A percentile compares a stretch with the other conserved stretches of the same genome.
Conservation (phyloP, 2,113 vertebrate genomes). For the Sphaerodactylus townsendi region DNA sequence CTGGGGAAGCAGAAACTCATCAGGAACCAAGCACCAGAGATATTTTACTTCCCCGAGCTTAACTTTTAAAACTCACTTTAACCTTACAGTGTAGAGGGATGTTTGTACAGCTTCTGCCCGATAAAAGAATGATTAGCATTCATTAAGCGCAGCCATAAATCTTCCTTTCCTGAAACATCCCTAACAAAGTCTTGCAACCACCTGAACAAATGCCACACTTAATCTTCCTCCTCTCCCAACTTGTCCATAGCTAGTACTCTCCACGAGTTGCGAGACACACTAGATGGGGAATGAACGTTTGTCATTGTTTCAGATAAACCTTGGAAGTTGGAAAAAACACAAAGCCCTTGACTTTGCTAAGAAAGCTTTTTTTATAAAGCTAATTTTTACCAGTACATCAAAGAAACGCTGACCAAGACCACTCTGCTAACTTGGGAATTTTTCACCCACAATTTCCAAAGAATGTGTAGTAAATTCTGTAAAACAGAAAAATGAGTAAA, state of each 20-base stretch:
- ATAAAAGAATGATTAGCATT: constrained; percentile 70
- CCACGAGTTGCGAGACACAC: background rate
- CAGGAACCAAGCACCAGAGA: constrained; percentile 59
- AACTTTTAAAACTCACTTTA: constrained; percentile 58
- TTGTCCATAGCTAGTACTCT: background rate
- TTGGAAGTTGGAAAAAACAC: background rate
- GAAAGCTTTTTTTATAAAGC: background rate
- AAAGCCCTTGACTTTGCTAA: background rate
- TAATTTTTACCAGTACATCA: background rate
- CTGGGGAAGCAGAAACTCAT: constrained; percentile 46
- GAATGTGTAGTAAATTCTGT: background rate
- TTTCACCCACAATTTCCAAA: background rate
- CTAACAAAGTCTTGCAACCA: constrained; percentile 50
- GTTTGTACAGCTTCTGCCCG: constrained; percentile 64
- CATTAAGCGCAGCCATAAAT: constrained; percentile 68
- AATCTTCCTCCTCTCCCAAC: constrained; percentile 58
- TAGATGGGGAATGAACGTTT: background rate
- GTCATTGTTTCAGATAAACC: background rate
- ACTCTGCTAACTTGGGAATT: background rate
- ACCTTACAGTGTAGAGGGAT: constrained; percentile 59
- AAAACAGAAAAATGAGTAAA: background rate
- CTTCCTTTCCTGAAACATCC: constrained; percentile 54
- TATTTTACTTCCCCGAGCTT: constrained; percentile 56
- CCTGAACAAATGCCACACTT: constrained; percentile 57
- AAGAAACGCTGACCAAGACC: background rate